These are phyloP conservation scores for Semotilus atromaculatus DNA, from an alignment of 2,797 vertebrate species.

Conservation along the genomic window DNA sequence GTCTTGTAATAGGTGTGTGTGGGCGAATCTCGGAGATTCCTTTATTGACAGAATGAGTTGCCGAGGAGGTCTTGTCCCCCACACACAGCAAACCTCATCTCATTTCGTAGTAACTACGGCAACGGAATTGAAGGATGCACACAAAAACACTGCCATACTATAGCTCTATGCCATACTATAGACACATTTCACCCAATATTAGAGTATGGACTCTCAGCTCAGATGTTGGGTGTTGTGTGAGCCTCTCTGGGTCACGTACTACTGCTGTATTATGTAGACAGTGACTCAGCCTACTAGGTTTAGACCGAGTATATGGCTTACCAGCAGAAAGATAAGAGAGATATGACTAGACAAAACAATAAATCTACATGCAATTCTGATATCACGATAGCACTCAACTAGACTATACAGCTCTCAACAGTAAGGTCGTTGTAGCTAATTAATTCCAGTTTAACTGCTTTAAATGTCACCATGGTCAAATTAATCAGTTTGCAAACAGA, in stretches of 20 bases:
- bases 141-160: slow-evolving; percentile 24
- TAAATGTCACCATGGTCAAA: neutral
- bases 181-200: neutral
- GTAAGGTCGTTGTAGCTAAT: neutral
- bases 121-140: slow-evolving; percentile 52
- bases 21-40: slow-evolving; percentile 29
- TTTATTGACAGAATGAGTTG: slow-evolving; percentile 36
- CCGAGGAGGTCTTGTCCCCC: slow-evolving; percentile 36
- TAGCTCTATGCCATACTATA: slow-evolving; percentile 29
- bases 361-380: neutral
- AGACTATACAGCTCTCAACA: slow-evolving; percentile 18
- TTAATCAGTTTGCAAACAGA: slow-evolving; percentile 4
- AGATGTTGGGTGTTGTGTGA: neutral
- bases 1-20: slow-evolving; percentile 23
- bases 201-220: slow-evolving; percentile 13
- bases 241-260: slow-evolving; percentile 16
- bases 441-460: neutral
- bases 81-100: slow-evolving; percentile 42
- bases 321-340: neutral
- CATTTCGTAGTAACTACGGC: slow-evolving; percentile 56
- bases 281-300: neutral
- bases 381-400: neutral
- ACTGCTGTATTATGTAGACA: slow-evolving; percentile 23
- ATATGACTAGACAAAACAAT: slow-evolving; percentile 12
- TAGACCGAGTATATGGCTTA: slow-evolving; percentile 3